phyloP scores from a whole-genome alignment of 1,140 invertebrate genomes.

The Pachyrhynchus sulphureomaculatus region DNA sequence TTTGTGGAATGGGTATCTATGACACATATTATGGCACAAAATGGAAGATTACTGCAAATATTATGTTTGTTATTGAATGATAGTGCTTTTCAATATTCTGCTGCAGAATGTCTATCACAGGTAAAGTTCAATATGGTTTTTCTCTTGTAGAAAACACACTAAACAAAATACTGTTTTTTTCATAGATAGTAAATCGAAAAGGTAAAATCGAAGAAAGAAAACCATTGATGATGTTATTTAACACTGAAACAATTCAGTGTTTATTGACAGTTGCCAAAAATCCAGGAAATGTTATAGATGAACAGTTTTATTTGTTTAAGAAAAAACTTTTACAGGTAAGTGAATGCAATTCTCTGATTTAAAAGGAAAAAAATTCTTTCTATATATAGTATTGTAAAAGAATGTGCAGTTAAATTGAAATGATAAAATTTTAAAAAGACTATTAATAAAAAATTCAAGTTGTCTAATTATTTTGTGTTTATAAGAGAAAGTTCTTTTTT shows the following conservation, averaged over 20 bases:
- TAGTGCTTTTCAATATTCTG: conserved; percentile 74
- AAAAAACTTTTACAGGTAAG: conserved; percentile 80
- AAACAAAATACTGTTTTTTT: conserved; percentile 15
- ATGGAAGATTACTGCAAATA: conserved; percentile 79
- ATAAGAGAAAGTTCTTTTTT: no score
- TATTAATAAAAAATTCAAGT: no score
- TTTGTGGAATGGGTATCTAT: conserved; percentile 92
- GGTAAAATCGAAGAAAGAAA: conserved; percentile 75
- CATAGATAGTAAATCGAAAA: conserved; percentile 61
- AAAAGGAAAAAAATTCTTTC: no score
- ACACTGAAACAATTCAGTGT: conserved; percentile 74
- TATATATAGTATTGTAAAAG: no score
- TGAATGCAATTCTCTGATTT: no score
- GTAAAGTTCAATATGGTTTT: conserved; percentile 50
- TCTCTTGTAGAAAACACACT: conserved; percentile 1
- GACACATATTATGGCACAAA: conserved; percentile 78
- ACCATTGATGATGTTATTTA: conserved; percentile 81
- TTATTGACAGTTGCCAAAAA: conserved; percentile 72
- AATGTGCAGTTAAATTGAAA: no score
- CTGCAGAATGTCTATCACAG: conserved; percentile 82
- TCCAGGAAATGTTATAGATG: conserved; percentile 58
- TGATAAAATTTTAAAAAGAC: no score
- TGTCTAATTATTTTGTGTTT: no score
- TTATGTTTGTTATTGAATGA: conserved; percentile 79
- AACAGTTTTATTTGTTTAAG: conserved; percentile 81